These are phyloP conservation scores for Colius striatus DNA, from an alignment of 2,113 vertebrate genomes.

Conservation along the genomic window DNA sequence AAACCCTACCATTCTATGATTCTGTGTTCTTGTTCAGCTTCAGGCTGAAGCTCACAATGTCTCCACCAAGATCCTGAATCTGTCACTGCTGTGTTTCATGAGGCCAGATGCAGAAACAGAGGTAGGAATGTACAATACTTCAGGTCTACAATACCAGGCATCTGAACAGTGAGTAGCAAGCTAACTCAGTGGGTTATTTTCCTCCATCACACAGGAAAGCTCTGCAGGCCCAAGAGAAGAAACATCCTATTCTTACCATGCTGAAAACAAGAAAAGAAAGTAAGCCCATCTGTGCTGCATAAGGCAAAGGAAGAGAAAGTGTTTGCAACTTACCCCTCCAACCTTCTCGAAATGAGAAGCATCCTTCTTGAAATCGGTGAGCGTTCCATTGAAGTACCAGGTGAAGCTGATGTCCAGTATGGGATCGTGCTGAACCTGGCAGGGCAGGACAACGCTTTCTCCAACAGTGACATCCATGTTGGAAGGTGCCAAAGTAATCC, in stretches of 20 bases:
- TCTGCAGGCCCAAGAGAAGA: not conserved
- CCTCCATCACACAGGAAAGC: not conserved
- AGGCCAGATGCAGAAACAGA: not conserved
- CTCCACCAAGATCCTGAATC: not conserved
- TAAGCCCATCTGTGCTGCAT: not conserved
- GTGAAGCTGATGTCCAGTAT: conserved; percentile 88
- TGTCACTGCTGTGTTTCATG: not conserved
- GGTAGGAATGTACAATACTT: not conserved
- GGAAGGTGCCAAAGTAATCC: conserved; percentile 88
- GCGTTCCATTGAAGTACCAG: conserved; percentile 92
- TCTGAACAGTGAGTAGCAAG: not conserved
- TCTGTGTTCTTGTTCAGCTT: not conserved
- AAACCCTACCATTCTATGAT: too few relatives aligned
- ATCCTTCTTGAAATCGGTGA: conserved; percentile 86
- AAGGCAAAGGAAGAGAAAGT: not conserved
- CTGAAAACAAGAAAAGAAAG: not conserved
- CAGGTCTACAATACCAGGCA: not conserved
- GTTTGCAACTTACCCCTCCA: conserved; percentile 87
- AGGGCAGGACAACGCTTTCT: conserved; percentile 92
- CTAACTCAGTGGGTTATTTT: not conserved
- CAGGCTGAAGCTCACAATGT: not conserved
- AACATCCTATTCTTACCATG: not conserved
- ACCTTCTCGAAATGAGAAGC: conserved; percentile 91
- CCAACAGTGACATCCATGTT: conserved; percentile 95
- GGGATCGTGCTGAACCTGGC: conserved; percentile 91